Percentiles rank a stretch among this genome's conserved stretches.
phyloP scores from a whole-genome alignment of 2,797 vertebrate species.

The Danionella dracula region DNA sequence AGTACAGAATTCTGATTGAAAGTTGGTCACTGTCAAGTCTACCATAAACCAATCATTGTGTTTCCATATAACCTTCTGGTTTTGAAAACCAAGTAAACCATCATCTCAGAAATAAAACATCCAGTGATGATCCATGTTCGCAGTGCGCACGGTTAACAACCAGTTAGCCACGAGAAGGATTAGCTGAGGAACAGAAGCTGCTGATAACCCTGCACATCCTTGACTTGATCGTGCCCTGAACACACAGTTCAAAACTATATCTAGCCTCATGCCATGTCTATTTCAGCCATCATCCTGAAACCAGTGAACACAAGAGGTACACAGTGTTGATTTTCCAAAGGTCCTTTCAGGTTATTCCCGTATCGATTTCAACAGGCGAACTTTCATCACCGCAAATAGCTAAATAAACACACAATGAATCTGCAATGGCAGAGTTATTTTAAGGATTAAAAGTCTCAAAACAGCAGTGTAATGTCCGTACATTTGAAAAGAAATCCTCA shows the following conservation, averaged over 20 bases:
- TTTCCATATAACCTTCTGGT: too few relatives aligned
- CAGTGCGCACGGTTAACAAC: too few relatives aligned
- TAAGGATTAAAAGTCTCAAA: too few relatives aligned
- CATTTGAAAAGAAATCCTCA: too few relatives aligned
- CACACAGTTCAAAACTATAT: slow-evolving; percentile 8
- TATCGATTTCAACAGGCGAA: background rate
- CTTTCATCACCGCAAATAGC: background rate
- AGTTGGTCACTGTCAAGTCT: too few relatives aligned
- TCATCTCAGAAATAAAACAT: too few relatives aligned
- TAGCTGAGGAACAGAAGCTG: background rate
- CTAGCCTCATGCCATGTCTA: background rate
- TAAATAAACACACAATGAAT: background rate
- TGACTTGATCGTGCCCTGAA: background rate
- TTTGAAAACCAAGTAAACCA: too few relatives aligned
- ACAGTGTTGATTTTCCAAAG: background rate
- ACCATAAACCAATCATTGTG: too few relatives aligned
- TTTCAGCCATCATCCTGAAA: background rate
- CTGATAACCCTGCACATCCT: background rate
- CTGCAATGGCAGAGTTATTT: too few relatives aligned
- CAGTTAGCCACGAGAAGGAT: background rate
- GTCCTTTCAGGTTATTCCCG: background rate
- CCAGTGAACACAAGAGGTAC: background rate
- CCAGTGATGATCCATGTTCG: too few relatives aligned
- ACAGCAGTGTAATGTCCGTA: too few relatives aligned
- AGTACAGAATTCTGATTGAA: too few relatives aligned